Conservation (phyloP, 2,888 invertebrate species). For the Agriopis marginaria region DNA sequence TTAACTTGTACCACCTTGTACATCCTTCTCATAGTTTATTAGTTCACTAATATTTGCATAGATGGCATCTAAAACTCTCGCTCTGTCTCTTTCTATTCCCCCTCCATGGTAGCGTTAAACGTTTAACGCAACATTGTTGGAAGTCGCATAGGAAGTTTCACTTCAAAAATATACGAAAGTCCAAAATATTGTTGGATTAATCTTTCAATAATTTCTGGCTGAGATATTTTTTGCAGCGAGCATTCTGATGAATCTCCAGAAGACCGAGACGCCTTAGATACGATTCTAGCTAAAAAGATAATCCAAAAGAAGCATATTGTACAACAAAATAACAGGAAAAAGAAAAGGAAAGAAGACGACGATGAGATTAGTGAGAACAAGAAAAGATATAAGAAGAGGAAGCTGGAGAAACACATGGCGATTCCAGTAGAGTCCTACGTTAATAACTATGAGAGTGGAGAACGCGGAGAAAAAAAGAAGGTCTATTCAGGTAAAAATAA, state of each 20-base stretch:
- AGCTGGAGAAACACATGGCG: neutral
- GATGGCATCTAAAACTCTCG: too few relatives aligned
- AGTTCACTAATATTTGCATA: too few relatives aligned
- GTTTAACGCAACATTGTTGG: too few relatives aligned
- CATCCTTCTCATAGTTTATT: too few relatives aligned
- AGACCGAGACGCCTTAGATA: neutral
- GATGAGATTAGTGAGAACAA: neutral
- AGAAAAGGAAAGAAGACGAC: neutral
- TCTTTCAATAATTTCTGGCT: slow-evolving; percentile 34
- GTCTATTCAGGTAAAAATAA: neutral
- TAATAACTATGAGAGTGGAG: neutral
- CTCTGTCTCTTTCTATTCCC: too few relatives aligned
- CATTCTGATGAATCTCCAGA: neutral
- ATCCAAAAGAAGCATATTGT: slow-evolving; percentile 3
- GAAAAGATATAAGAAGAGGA: neutral
- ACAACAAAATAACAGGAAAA: neutral
- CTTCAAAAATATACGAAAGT: too few relatives aligned
- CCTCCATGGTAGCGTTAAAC: too few relatives aligned
- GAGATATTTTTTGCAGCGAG: slow-evolving; percentile 26
- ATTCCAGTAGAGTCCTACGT: slow-evolving; percentile 11
- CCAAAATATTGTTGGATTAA: neutral
- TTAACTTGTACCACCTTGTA: too few relatives aligned
- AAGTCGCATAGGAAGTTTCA: too few relatives aligned
- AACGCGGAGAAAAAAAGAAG: neutral
- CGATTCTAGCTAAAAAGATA: slow-evolving; percentile 1